These are phyloP conservation scores for Parazoanthus swiftii DNA, from an alignment of 92 coral and sea anemone genomes.

Conservation along the genomic window DNA sequence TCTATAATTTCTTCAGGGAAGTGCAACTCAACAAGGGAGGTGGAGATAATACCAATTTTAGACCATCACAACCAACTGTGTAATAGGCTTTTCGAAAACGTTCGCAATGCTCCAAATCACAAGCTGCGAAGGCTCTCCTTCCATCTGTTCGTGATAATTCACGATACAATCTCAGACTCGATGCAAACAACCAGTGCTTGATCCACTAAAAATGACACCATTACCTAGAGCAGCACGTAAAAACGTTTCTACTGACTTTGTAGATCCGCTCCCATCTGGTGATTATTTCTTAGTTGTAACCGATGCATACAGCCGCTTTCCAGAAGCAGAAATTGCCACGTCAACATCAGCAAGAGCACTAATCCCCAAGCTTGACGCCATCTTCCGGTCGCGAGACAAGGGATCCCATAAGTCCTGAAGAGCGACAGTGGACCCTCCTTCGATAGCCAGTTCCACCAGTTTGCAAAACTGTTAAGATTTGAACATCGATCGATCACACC, in stretches of 20 bases:
- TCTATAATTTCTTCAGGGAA: too few relatives aligned
- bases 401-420: conserved; percentile 58
- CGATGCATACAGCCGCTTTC: conserved; percentile 66
- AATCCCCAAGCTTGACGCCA: conserved; percentile 60
- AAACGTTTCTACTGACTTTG: conserved; percentile 62
- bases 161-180: neutral
- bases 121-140: too few relatives aligned
- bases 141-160: too few relatives aligned
- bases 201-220: conserved; percentile 49
- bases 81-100: too few relatives aligned
- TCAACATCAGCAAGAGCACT: conserved; percentile 53
- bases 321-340: conserved; percentile 63
- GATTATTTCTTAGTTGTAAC: conserved; percentile 60
- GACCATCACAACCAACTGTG: too few relatives aligned
- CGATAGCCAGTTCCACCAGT: conserved; percentile 46
- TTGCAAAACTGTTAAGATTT: conserved; percentile 53
- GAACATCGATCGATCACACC: conserved; percentile 52
- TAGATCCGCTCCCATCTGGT: conserved; percentile 69
- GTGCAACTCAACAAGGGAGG: too few relatives aligned
- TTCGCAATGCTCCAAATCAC: too few relatives aligned
- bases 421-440: conserved; percentile 58
- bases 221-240: conserved; percentile 62
- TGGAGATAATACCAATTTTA: too few relatives aligned
- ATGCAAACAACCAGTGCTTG: conserved; percentile 46
- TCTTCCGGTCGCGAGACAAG: conserved; percentile 66